These are phyloP conservation scores for Xylota sylvarum DNA, from an alignment of 2,888 invertebrate species.

Conservation along the genomic window DNA sequence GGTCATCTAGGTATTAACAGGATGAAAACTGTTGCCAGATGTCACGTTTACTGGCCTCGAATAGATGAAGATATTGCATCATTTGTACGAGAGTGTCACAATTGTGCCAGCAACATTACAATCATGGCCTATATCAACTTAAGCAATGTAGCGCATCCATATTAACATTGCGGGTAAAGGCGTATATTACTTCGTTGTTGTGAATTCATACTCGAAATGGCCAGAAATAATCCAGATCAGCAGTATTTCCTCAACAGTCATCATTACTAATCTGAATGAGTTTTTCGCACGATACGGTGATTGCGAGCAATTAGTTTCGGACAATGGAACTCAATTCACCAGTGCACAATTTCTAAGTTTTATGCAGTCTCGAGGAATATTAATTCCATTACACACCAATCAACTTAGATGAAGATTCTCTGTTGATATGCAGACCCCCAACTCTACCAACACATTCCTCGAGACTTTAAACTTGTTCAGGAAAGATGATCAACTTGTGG, in stretches of 20 bases:
- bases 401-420: too few relatives aligned
- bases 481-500: too few relatives aligned
- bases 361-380: conserved; percentile 76
- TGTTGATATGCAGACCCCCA: too few relatives aligned
- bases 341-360: conserved; percentile 72
- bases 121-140: conserved; percentile 76
- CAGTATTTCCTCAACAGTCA: background rate
- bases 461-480: too few relatives aligned
- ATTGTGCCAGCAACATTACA: conserved; percentile 7
- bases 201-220: conserved; percentile 84
- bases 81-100: conserved; percentile 1
- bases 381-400: too few relatives aligned
- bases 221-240: conserved; percentile 79
- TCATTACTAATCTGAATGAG: background rate
- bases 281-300: conserved; percentile 30
- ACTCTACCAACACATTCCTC: too few relatives aligned
- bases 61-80: conserved; percentile 77
- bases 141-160: conserved; percentile 82
- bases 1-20: conserved; percentile 6
- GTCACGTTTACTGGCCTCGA: conserved; percentile 79
- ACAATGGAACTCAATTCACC: conserved; percentile 78
- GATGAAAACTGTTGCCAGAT: conserved; percentile 51
- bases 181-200: conserved; percentile 80
- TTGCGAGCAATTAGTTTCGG: conserved; percentile 69
- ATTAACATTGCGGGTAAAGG: conserved; percentile 83